Evolutionary conservation across 1,140 invertebrate species (phyloP).

Genomic region (Dendrolimus punctatus): DNA sequence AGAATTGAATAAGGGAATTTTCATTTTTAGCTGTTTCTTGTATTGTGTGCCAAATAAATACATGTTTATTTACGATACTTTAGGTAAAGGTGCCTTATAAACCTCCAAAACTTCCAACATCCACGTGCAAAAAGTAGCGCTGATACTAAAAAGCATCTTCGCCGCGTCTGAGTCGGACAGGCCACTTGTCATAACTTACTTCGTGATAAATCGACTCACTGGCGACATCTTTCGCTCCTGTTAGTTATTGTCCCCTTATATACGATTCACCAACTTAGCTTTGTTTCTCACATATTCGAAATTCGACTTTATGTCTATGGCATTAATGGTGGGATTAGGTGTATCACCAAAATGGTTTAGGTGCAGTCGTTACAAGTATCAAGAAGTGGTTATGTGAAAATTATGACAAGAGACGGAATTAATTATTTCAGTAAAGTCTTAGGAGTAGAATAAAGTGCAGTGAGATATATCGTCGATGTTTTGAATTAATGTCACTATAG

Average conservation of each 20-base stretch:
- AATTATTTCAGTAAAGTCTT: conserved; percentile 35
- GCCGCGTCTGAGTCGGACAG: conserved; percentile 41
- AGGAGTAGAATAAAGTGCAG: too few species aligned
- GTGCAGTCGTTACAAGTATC: too few species aligned
- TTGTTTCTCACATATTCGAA: conserved; percentile 2
- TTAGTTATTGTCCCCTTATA: conserved; percentile 58
- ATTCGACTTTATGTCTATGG: conserved; percentile 3
- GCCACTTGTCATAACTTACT: conserved; percentile 57
- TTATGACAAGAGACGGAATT: conserved; percentile 61
- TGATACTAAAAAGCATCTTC: conserved; percentile 58
- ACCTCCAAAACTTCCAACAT: neutral
- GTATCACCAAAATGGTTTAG: conserved; percentile 3
- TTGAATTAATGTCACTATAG: too few species aligned
- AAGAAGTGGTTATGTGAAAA: conserved; percentile 38
- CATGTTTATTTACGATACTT: too few species aligned
- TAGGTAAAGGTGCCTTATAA: too few species aligned
- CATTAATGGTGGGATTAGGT: conserved; percentile 11
- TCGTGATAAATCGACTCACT: conserved; percentile 54
- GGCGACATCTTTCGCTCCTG: conserved; percentile 47
- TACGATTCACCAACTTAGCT: conserved; percentile 22
- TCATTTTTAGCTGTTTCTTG: too few species aligned
- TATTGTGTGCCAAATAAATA: too few species aligned
- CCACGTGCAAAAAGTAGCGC: neutral
- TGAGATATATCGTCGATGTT: too few species aligned
- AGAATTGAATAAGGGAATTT: too few species aligned